Base-by-base conservation (phyloP, 2,888 invertebrate species). In the Alloscopus bannaensis region DNA sequence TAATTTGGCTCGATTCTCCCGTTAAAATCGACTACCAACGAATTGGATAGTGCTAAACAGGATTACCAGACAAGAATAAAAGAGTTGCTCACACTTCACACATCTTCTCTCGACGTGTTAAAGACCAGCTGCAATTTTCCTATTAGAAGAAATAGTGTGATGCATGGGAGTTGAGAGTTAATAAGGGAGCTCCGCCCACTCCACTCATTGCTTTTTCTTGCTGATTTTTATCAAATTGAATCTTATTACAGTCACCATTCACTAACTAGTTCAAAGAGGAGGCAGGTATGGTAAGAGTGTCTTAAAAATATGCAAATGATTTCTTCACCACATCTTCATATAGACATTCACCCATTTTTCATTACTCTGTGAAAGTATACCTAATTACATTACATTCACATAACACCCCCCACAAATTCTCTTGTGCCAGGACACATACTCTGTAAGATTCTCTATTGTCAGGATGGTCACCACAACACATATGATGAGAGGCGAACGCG, bases 51-150 rank as follows among this genome's bases (percentile, higher is more conserved):
- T n/a, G n/a, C n/a, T n/a, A n/a, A n/a, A n/a, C n/a, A n/a, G n/a
- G n/a, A n/a, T n/a, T n/a, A n/a, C n/a, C 75, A 60, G 50, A n/a
- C n/a, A 76, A 50, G 50, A 68, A 60, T 75, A 45, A 16, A n/a
- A n/a, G n/a, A n/a, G n/a, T n/a, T n/a, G 66, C 73, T 75, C 73
- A 66, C 73, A 75, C 45, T 47, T 47, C 65, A 24, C 62, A 40
- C 66, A 24, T 66, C 59, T 72, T 47, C 47, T 47, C 47, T 47
- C 47, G 11, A 36, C 26, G 45, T 59, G 59, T 47, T 60, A 76
- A 76, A 76, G 75, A 66, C 75, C 75, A 76, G 75, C 75, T 76
- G 75, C 75, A 76, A 76, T 76, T 76, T 76, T 76, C 75, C 75
- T 76, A 76, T 76, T 76, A 76, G 75, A 76, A 76, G 75, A 76